Evolutionary conservation across 2,797 vertebrate species (phyloP), one percentile per base, ranked within the genome.

Genomic region (Phoxinus dragarum): DNA sequence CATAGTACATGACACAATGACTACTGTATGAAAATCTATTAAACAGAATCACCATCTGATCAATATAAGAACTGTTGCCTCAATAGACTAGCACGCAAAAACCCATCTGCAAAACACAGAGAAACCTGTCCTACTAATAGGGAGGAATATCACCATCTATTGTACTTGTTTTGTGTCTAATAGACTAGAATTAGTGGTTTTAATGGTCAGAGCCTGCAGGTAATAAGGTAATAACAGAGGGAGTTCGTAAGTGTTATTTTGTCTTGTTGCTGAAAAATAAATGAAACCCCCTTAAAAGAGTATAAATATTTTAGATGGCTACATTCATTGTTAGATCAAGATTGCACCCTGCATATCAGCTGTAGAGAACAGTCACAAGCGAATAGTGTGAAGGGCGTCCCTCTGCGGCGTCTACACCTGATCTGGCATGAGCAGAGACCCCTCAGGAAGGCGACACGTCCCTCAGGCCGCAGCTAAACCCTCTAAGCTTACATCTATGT

Each of bases 221-320:
- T 52, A 68, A 80, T 68, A 68, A 77, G 56, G 77, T 52, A 68
- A 80, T 68, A 68, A 77, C 44, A 76, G 61, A 14, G 61, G 16
- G 42, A 23, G 73, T 84, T 54, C 0, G 16, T 38, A 75, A 52
- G 21, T 27, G 23, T 52, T 66, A 36, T 27, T 64, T 47, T 2
- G 16, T 40, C 59, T 83, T 75, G 59, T 75, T 83, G 59, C 23
- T 19, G 72, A 40, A 61, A 83, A 23, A 83, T 9, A 86, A 84
- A 44, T 36, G 44, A 54, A 84, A 81, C 38, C 54, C 54, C 27
- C 83, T 88, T 85, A 87, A 73, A 80, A 16, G 19, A 19, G 34
- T 23, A 77, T 87, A 82, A 81, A 86, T 84, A 83, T 79, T 87
- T 82, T 49, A 84, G 68, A 84, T 47, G 83, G 52, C 19, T 49